Percentiles rank a stretch among this genome's conserved stretches.
These are phyloP conservation scores for Pangasianodon hypophthalmus DNA, from an alignment of 2,113 vertebrate genomes.

Conservation along the genomic window DNA sequence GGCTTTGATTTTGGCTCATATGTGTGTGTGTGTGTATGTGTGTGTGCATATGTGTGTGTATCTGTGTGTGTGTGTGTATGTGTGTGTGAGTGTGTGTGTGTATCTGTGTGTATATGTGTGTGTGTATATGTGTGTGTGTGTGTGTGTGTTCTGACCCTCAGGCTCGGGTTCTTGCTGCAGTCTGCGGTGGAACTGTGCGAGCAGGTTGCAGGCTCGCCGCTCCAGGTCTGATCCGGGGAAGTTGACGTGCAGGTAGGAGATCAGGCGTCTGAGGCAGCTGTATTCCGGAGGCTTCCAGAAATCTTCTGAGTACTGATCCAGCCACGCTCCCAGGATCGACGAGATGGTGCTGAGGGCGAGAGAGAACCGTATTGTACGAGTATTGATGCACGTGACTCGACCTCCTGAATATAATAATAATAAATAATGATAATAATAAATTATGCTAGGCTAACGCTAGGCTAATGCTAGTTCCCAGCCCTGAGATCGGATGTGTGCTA, in stretches of 20 bases:
- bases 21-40: constrained; percentile 34
- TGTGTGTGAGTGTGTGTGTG: constrained; percentile 42
- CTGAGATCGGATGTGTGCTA: background rate
- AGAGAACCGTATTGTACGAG: background rate
- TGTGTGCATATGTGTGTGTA: constrained; percentile 9
- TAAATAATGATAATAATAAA: background rate
- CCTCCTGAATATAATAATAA: background rate
- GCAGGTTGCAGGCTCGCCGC: constrained; percentile 87
- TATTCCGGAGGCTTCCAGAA: constrained; percentile 90
- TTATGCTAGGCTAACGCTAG: background rate
- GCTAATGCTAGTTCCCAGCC: background rate
- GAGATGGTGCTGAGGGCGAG: constrained; percentile 83
- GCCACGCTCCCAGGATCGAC: constrained; percentile 95
- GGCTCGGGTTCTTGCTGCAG: constrained; percentile 78
- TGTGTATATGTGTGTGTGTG: constrained; percentile 28
- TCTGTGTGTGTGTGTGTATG: background rate
- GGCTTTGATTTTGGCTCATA: background rate
- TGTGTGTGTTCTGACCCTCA: constrained; percentile 74
- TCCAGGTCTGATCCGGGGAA: constrained; percentile 92
- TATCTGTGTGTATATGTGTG: constrained; percentile 29
- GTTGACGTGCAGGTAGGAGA: constrained; percentile 87
- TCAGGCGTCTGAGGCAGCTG: constrained; percentile 86
- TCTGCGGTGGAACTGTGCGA: constrained; percentile 87
- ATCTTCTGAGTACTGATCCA: constrained; percentile 98
- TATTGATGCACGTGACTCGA: background rate